These are phyloP conservation scores for Tachysurus vachellii DNA, from an alignment of 2,113 vertebrate genomes.

Conservation along the genomic window DNA sequence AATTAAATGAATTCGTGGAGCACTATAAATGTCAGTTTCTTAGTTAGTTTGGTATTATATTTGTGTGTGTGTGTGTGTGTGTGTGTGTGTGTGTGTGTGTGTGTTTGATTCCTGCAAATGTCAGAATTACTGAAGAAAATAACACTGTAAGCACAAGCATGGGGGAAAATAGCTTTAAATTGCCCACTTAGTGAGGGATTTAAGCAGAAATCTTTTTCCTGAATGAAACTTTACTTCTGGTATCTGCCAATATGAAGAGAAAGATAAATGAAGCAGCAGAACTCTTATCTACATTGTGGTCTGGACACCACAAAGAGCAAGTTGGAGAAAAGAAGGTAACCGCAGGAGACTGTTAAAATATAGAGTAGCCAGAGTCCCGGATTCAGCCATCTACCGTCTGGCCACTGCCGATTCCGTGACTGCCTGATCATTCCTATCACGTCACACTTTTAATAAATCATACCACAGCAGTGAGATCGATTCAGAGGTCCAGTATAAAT, in stretches of 20 bases:
- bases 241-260: conserved; percentile 25
- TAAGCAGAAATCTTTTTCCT: background rate
- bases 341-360: conserved; percentile 31
- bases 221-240: background rate
- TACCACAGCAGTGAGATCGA: conserved; percentile 55
- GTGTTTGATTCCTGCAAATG: background rate
- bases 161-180: background rate
- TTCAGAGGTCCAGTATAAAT: conserved; percentile 61
- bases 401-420: conserved; percentile 42
- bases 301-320: conserved; percentile 39
- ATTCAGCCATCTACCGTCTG: conserved; percentile 30
- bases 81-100: too few species aligned
- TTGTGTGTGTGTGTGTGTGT: too few species aligned
- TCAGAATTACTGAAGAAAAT: background rate
- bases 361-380: background rate
- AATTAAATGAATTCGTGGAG: background rate
- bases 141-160: background rate
- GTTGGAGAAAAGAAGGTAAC: conserved; percentile 30
- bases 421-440: conserved; percentile 61
- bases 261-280: conserved; percentile 40
- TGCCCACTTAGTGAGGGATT: background rate
- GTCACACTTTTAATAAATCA: conserved; percentile 68
- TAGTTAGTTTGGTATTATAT: background rate
- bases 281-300: conserved; percentile 46
- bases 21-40: background rate